Evolutionary conservation across 2,888 invertebrate genomes (phyloP), one percentile per base, ranked within the genome.

Genomic region (Pollenia amentaria): DNA sequence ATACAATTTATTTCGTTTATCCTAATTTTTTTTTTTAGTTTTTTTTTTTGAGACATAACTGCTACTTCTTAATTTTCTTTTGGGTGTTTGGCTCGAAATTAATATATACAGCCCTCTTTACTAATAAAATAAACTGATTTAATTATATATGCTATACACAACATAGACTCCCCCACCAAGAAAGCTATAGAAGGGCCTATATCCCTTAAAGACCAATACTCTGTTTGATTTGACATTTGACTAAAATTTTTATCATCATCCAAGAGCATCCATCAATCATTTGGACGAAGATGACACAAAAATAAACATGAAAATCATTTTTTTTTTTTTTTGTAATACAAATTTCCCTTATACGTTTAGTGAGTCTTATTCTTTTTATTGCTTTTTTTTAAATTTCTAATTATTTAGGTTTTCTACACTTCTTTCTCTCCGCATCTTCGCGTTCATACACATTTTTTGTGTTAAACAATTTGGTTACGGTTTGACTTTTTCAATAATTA

Each of bases 251-350:
- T 53, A 16, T 69, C 38, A 53, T 12, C 11, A 67, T 6, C 42
- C 44, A 12, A 9, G 55, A 55, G n/a, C n/a, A n/a, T n/a, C 78
- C 69, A 78, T 78, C 78, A 78, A 78, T 78, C 78, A 69, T 78
- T 46, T 67, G 42, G 67, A 55, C 60, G n/a, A 11, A 46, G 18
- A 67, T 77, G 67, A 55, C 77, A 77, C 42, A 11, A n/a, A n/a
- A 51, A 53, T 29, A 76, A 46, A 65, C 12, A 21, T 1, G 40
- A 40, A 64, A 14, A 44, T 10, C 11, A n/a, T 9, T 42, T 57
- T 57, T n/a, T n/a, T n/a, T n/a, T n/a, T n/a, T n/a, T 60, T 60
- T 40, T 60, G 40, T 62, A n/a, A 10, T n/a, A 38, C 62, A 44
- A 44, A 18, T 53, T 9, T 70, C 62, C 53, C n/a, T 42, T 46